Base-by-base conservation (phyloP, 2,113 vertebrate genomes). In the Anguilla rostrata region DNA sequence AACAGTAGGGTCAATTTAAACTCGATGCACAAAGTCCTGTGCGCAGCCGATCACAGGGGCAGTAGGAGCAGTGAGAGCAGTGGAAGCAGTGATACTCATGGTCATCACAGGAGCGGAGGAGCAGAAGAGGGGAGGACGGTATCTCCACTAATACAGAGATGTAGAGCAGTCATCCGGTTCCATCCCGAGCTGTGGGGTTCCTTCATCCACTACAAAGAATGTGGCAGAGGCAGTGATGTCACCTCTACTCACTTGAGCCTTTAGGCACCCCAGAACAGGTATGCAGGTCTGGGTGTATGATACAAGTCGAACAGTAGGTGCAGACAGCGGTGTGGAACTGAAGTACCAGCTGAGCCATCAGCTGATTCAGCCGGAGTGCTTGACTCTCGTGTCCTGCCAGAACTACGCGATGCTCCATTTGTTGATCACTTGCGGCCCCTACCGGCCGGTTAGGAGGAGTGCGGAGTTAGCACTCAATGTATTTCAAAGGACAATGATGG, bases 1-100 rank as follows among this genome's bases (percentile, higher is more conserved):
- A 2, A 60, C 12, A 3, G 22, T 29, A n/a, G 71, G 12, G 0
- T 9, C 5, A 3, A 86, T 26, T 71, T 89, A 88, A 12, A 89
- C 83, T 12, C 60, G 41, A n/a, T 89, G 88, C 7, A 88, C 29
- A 81, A 89, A 87, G n/a, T 29, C 16, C 29, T 86, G 83, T 39
- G 63, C 86, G 78, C 83, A 86, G 43, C 60, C 85, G 43, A 88
- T 49, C 18, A 8, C 43, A 22, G 49, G 63, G 12, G 18, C 20
- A 39, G 26, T 12, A 34, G 46, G 57, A 60, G 16, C 78, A 34
- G 34, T 34, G 34, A 34, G 34, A 34, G n/a, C 22, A 34, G 9
- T 34, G 34, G 22, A 78, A 39, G 63, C 29, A 60, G 81, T 7
- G 78, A 11, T 49, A 43, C 57, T 81, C 11, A 18, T 75, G 7